These are phyloP conservation scores for Bombus pascuorum DNA, from an alignment of 1,140 invertebrate species.

Conservation along the genomic window DNA sequence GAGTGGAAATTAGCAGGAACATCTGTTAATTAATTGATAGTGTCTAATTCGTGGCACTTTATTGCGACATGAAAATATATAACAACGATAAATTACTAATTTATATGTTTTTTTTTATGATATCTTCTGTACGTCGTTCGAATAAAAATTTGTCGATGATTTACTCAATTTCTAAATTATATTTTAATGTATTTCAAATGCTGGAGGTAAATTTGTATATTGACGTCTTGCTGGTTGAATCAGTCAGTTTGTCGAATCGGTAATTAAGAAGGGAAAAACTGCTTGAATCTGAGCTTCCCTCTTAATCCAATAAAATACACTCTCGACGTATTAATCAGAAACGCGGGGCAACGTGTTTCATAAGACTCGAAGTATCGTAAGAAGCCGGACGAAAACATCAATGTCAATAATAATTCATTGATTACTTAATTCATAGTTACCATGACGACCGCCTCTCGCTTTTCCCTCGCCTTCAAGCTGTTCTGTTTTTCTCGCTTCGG, in stretches of 20 bases:
- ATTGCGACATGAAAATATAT: neutral
- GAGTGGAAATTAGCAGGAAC: conserved; percentile 17
- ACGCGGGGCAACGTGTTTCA: conserved; percentile 71
- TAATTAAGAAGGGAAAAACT: conserved; percentile 22
- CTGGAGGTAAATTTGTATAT: neutral
- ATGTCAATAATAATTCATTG: conserved; percentile 83
- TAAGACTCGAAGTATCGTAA: conserved; percentile 78
- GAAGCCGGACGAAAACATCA: conserved; percentile 78
- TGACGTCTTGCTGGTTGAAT: too few species aligned
- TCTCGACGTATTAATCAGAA: conserved; percentile 78
- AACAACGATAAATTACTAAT: neutral
- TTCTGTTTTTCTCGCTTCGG: conserved; percentile 78
- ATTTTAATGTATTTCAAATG: neutral
- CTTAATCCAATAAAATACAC: conserved; percentile 73
- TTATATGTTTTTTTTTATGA: neutral
- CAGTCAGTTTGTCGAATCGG: neutral
- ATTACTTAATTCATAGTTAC: conserved; percentile 82
- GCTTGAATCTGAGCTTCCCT: conserved; percentile 1
- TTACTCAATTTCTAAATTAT: neutral
- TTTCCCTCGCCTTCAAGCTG: conserved; percentile 69
- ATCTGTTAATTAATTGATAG: conserved; percentile 41
- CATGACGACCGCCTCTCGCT: conserved; percentile 78
- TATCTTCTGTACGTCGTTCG: neutral
- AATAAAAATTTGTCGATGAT: neutral
- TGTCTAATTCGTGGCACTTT: neutral